Base-by-base conservation (phyloP, 2,888 invertebrate species). In the Danaus chrysippus region DNA sequence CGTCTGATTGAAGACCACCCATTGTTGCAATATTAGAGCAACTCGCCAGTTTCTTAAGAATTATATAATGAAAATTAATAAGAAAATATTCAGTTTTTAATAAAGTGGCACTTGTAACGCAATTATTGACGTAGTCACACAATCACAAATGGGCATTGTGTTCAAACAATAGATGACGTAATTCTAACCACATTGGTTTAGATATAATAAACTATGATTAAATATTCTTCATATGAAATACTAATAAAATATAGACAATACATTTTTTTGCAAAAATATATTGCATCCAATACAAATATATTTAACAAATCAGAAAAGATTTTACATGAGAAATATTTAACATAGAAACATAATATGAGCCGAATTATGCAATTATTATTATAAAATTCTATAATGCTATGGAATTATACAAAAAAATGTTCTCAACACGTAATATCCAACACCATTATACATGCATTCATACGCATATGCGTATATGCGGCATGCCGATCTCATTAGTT, bases 101-200 rank as follows among this genome's bases (percentile, higher is more conserved):
- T 34, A 5, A 34, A 46, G 12, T 46, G 13, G 15, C 8, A 46
- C 12, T 15, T 15, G 46, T 49, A 49, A 17, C 15, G 10, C 15
- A 17, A 49, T 9, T 1, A 13, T 13, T 46, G 15, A 46, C 15
- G 46, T 5, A 46, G 46, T 67, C 68, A 70, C 73, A 68, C 73
- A 71, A 69, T 6, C 23, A 34, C 69, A 65, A 69, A 63, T 66
- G 67, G 68, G 70, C 70, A 71, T 70, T 66, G 68, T 67, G 66
- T 70, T 58, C 64, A 66, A 67, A 69, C 68, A 70, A 70, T 70
- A 57, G 68, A 53, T 62, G 66, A 68, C 59, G 64, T 52, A 66
- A 66, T 57, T 10, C 44, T 56, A 64, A 66, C 61, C 64, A 58
- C 60, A 56, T 63, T 54, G 59, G 64, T 64, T 64, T 49, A 49